Base-by-base conservation (phyloP, 2,113 vertebrate species). In the Cettia cetti region DNA sequence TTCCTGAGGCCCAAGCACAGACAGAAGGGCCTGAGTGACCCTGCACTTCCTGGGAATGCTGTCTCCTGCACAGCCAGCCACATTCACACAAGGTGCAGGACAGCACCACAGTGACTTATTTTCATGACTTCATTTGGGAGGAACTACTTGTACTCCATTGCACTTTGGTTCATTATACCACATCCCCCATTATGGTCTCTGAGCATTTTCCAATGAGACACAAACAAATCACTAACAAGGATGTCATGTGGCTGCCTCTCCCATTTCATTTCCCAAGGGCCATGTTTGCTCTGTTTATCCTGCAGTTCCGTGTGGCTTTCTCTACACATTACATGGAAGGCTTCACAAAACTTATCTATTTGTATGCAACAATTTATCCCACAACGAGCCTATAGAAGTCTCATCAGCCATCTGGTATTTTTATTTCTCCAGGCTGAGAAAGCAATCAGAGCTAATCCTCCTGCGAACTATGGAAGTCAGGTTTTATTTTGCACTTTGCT, bases 341-440 rank as follows among this genome's bases (percentile, higher is more conserved):
- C 78, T 94, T 95, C 75, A 47, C 63, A 54, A 92, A 94, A 95
- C 86, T 91, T 96, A 94, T 93, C 95, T 94, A 89, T 94, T 83
- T 78, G 78, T 84, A 68, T 33, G 28, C 66, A 95, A 79, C 85
- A 88, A 90, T 92, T 95, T 70, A 91, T 95, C 90, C 89, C 90
- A 94, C 92, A 96, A 94, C 0, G 63, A 94, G 84, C 74, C 89
- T 77, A 91, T 69, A 94, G 94, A 94, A 93, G 94, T 94, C 93
- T 97, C 91, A 96, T 96, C 86, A 93, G 92, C 94, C 95, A 96
- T 96, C 95, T 97, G 95, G 94, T 83, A 93, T 97, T 97, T 96
- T 94, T 97, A 97, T 97, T 97, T 97, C 97, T 97, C 94, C 92
- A 93, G 90, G 94, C 95, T 97, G 96, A 97, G 94, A 97, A 97